Evolutionary conservation across 2,797 vertebrate genomes (phyloP).

Genomic region (Lophius americanus): DNA sequence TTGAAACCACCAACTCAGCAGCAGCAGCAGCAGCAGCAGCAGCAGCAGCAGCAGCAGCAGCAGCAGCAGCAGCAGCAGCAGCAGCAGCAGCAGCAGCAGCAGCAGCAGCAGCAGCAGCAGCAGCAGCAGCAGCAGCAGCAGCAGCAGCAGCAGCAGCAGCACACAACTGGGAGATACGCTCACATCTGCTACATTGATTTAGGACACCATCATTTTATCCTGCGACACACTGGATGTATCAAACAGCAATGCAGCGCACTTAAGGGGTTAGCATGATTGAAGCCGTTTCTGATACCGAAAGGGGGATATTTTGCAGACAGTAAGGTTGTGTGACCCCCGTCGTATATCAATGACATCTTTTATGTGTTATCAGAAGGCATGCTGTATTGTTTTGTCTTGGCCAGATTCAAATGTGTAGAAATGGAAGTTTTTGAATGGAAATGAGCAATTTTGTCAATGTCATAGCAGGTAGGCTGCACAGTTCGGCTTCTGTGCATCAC

Average conservation of each 20-base stretch:
- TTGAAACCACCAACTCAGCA: conserved; percentile 65
- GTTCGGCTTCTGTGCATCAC: neutral
- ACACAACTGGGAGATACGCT: conserved; percentile 65
- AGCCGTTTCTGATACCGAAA: conserved; percentile 64
- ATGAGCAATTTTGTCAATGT: conserved; percentile 11
- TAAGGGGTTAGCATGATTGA: conserved; percentile 70
- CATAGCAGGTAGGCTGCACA: conserved; percentile 38
- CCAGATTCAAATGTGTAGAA: no score
- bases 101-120: conserved; percentile 53
- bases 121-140: conserved; percentile 53
- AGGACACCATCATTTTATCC: conserved; percentile 72
- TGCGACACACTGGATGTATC: conserved; percentile 77
- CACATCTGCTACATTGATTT: conserved; percentile 74
- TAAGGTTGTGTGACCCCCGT: conserved; percentile 42
- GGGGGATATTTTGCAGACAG: conserved; percentile 52
- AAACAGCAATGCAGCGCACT: conserved; percentile 71
- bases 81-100: conserved; percentile 52
- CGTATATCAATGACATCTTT: conserved; percentile 53
- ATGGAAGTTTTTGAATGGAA: no score
- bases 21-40: conserved; percentile 50
- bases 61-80: conserved; percentile 56
- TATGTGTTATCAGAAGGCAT: conserved; percentile 24
- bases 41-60: conserved; percentile 56
- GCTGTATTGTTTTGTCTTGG: neutral
- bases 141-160: no score